Evolutionary conservation across 2,113 vertebrate genomes (phyloP).

Genomic region (Rhinogobius similis): DNA sequence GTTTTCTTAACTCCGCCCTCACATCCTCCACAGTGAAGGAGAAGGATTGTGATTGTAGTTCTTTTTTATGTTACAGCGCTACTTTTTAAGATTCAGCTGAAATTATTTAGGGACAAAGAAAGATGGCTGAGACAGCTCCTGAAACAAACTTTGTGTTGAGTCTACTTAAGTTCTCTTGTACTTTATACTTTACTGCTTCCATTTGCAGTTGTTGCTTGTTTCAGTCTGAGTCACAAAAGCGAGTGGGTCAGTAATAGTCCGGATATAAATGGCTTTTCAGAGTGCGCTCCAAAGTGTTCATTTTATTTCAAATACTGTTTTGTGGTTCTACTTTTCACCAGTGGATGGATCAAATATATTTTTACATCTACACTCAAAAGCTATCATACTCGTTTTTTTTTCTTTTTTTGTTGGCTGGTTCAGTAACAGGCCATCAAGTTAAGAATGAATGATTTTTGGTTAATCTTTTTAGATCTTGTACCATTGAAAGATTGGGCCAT

Average conservation of each 20-base stretch:
- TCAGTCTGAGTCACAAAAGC: not conserved
- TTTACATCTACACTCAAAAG: no score
- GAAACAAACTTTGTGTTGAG: slow-evolving; percentile 16
- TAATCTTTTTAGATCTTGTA: no score
- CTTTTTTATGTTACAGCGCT: no score
- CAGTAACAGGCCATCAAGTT: not conserved
- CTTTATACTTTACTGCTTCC: not conserved
- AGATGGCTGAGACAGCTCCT: no score
- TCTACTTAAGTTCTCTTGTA: slow-evolving; percentile 24
- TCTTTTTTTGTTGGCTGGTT: no score
- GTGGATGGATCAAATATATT: not conserved
- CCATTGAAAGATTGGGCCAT: not conserved
- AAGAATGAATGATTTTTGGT: not conserved
- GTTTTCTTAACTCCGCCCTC: no score
- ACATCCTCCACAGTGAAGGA: no score
- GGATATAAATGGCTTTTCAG: not conserved
- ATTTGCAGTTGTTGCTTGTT: slow-evolving; percentile 8
- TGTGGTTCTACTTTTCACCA: not conserved
- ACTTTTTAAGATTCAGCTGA: no score
- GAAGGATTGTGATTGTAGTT: no score
- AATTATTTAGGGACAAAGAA: no score
- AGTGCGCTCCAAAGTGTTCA: not conserved
- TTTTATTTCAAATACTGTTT: not conserved
- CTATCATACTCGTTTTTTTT: not conserved
- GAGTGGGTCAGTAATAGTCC: not conserved